phyloP scores from a whole-genome alignment of 2,113 vertebrate genomes.

The Ceuthmochares aereus region DNA sequence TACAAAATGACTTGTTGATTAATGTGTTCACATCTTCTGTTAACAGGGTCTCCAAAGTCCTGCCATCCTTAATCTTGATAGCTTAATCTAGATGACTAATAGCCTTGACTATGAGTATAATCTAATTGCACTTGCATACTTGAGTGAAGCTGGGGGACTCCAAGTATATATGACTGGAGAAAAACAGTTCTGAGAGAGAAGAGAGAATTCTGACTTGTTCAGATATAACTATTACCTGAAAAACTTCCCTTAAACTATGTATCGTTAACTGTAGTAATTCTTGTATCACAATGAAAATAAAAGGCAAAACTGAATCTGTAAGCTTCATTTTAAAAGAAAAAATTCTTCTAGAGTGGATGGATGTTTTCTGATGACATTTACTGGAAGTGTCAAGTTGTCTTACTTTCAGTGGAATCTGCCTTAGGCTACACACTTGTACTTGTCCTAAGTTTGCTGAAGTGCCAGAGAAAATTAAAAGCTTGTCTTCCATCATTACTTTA shows the following conservation, averaged over 20 bases:
- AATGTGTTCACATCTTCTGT: neutral
- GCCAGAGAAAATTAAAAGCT: neutral
- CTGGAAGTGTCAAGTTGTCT: slow-evolving; percentile 3
- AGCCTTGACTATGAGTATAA: neutral
- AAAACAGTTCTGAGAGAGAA: neutral
- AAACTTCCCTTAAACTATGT: neutral
- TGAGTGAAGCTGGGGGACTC: neutral
- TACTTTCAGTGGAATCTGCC: slow-evolving; percentile 31
- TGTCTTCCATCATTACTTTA: neutral
- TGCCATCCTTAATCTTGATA: neutral
- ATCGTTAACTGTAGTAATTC: neutral
- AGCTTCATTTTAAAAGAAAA: neutral
- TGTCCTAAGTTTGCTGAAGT: slow-evolving; percentile 14
- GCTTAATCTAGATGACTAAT: neutral
- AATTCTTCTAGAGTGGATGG: neutral
- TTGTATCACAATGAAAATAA: neutral
- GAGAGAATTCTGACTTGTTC: neutral
- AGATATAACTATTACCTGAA: neutral
- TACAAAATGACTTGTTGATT: neutral
- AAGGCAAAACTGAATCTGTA: neutral
- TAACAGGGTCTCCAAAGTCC: neutral
- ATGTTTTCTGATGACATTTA: neutral
- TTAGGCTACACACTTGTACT: slow-evolving; percentile 1
- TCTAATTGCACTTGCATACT: neutral
- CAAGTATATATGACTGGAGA: neutral